Base-by-base conservation (phyloP, 64 coral and sea anemone genomes). In the Montipora sp. region DNA sequence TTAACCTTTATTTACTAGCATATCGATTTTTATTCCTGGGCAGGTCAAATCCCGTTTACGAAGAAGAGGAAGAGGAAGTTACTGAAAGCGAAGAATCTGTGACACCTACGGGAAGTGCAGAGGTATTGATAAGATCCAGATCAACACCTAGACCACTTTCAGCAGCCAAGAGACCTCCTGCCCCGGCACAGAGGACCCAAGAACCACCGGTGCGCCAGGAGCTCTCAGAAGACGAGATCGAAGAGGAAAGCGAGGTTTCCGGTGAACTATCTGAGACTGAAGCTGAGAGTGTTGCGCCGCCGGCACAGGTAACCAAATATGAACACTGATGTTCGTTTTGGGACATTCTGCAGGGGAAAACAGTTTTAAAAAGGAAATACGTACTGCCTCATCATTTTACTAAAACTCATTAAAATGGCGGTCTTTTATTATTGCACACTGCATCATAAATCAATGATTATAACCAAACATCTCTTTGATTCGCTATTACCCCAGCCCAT, bases 1-100 rank as follows among this genome's bases (percentile, higher is more conserved):
- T 16, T 7, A 19, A 2, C 73, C 10, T 46, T 46, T 75, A 45
- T 2, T 6, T 13, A 10, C 45, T 5, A 48, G 6, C 15, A 0
- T 36, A 4, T 5, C 49, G 48, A 19, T 5, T 13, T 15, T 49
- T 78, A 19, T 70, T 49, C 12, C 45, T 3, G 48, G 3, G 43
- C 81, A 92, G 90, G 10, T 44, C 75, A 87, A 92, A 92, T 15
- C 24, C 73, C 14, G 75, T 61, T 15, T 93, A 80, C 76, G 75
- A 86, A 2, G 91, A 93, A 20, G 91, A 92, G 75, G 81, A 93
- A 8, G 75, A 88, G 8, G 91, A 87, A 5, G 21, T 63, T 11
- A 63, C 87, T 15, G 81, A 87, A 5, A 92, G 90, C 47, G 71
- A 47, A 8, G 75, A 16, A 72, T 85, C 82, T 50, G 82, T 71